phyloP scores from a whole-genome alignment of 2,797 vertebrate genomes.

The Lagorchestes hirsutus region DNA sequence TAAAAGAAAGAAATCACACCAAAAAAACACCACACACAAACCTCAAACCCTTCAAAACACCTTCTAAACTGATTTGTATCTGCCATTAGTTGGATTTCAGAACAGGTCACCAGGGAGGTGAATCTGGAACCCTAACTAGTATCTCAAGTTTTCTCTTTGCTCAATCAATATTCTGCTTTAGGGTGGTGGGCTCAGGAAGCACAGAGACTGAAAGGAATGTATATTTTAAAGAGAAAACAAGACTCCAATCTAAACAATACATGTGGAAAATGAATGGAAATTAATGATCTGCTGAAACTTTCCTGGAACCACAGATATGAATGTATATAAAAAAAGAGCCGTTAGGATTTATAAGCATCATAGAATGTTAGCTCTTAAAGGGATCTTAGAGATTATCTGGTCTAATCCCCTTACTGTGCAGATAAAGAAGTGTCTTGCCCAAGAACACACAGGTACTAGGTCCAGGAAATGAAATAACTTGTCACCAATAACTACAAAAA shows the following conservation, averaged over 20 bases:
- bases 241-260: neutral
- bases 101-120: neutral
- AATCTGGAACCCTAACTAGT: neutral
- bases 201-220: neutral
- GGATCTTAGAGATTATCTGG: neutral
- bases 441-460: neutral
- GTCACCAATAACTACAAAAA: neutral
- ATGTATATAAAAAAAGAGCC: neutral
- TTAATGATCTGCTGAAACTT: neutral
- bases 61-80: neutral
- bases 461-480: neutral
- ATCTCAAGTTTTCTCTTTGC: neutral
- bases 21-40: neutral
- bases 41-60: neutral
- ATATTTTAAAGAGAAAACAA: neutral
- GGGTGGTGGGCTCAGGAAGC: neutral
- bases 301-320: neutral
- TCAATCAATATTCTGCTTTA: neutral
- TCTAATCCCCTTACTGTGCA: neutral
- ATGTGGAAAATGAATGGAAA: neutral
- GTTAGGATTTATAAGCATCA: neutral
- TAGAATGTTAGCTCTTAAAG: neutral
- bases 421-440: neutral
- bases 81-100: neutral
- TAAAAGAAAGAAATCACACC: neutral